Evolutionary conservation across 1,140 invertebrate genomes (phyloP).

Genomic region (Camponotus pennsylvanicus): DNA sequence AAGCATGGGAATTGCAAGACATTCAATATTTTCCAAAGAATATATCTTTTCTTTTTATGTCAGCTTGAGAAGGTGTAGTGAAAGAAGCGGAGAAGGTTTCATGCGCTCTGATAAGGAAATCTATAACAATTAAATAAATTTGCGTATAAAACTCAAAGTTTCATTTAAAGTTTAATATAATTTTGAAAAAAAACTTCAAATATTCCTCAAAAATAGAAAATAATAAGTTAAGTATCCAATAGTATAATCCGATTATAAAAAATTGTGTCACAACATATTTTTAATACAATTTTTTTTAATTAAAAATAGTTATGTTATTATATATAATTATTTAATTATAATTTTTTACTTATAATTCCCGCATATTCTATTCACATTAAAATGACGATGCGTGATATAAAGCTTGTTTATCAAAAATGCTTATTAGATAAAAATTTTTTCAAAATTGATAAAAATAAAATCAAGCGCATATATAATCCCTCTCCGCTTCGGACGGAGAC

Average conservation of each 20-base stretch:
- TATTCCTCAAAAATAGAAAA: neutral
- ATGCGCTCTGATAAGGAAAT: neutral
- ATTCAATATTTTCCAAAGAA: constrained; percentile 32
- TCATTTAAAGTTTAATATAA: neutral
- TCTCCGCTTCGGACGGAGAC: constrained; percentile 59
- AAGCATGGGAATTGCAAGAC: constrained; percentile 50
- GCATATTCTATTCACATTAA: neutral
- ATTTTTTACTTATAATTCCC: neutral
- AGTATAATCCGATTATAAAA: neutral
- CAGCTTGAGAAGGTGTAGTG: constrained; percentile 27
- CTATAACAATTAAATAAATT: constrained; percentile 1
- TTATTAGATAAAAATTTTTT: neutral
- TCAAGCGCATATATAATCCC: constrained; percentile 44
- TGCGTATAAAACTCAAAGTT: neutral
- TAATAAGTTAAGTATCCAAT: neutral
- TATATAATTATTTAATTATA: constrained; percentile 22
- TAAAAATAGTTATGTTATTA: constrained; percentile 17
- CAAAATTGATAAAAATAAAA: neutral
- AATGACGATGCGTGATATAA: neutral
- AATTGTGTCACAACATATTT: neutral
- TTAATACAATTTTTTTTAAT: constrained; percentile 8
- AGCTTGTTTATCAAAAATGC: neutral
- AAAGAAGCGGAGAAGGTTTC: constrained; percentile 61
- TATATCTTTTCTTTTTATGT: constrained; percentile 14
- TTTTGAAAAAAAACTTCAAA: constrained; percentile 11